Base-by-base conservation (phyloP, 2,888 invertebrate genomes). In the Drosophila cyrtoloma region DNA sequence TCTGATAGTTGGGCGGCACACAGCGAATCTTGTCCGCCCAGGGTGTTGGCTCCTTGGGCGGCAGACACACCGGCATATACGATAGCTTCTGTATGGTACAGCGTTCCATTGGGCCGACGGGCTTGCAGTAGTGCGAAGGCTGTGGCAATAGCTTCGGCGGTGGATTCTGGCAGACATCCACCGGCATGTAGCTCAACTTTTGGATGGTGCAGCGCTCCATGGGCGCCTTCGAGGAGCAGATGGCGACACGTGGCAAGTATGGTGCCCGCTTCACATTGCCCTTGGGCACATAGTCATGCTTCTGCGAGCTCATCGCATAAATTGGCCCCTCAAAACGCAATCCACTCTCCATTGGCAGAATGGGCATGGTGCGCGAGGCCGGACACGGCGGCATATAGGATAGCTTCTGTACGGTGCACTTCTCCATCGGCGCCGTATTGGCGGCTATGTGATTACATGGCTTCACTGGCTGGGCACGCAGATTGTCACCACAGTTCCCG, bases 201-300 rank as follows among this genome's bases (percentile, higher is more conserved):
- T 93, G 93, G 7, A 93, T 83, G 16, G 93, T 93, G 63, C 91
- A 91, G 26, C 91, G 91, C 56, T 93, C 93, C 51, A 93, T 71
- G 3, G 93, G 92, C 6, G 88, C 93, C 35, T 82, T 81, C 5
- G 84, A 82, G 37, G 82, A 87, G 47, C 79, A 83, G 30, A 93
- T 91, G 30, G 90, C 90, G 22, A 81, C 79, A 0, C 73, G 65
- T 0, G 91, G 92, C 37, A 70, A 32, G 50, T 92, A 89, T 0
- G 91, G 89, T 14, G 74, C 69, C 3, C 91, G 82, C 71, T 84
- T 91, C 39, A 88, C 94, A 67, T 94, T 94, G 0, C 95, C 95
- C 84, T 96, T 96, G 2, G 95, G 95, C 51, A 96, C 95, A 87
- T 94, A 97, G 93, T 96, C 96, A 91, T 96, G 96, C 50, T 96